A percentile compares a stretch with the other conserved stretches of the same genome.
phyloP scores from a whole-genome alignment of 2,797 vertebrate genomes.

The Acanthiza pusilla region DNA sequence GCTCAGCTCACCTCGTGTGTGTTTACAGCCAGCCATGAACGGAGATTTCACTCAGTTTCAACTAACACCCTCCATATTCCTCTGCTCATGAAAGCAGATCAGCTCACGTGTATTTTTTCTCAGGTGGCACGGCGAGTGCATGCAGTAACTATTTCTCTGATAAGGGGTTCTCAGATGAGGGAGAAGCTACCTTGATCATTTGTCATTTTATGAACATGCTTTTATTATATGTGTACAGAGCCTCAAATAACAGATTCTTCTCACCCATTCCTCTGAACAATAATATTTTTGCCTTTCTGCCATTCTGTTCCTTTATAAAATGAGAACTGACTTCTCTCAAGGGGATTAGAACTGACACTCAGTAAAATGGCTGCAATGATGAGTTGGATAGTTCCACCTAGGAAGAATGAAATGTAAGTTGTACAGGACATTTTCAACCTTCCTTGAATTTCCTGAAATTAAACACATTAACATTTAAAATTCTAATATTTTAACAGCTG shows the following conservation, averaged over 20 bases:
- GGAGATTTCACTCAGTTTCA: background rate
- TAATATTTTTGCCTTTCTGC: background rate
- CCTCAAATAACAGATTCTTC: background rate
- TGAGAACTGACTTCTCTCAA: background rate
- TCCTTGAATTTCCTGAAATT: background rate
- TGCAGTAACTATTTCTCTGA: background rate
- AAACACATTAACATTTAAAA: conserved; percentile 8
- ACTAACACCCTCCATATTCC: background rate
- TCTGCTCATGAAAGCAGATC: background rate
- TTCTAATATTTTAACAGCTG: conserved; percentile 19
- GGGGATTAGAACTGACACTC: background rate
- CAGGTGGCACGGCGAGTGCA: background rate
- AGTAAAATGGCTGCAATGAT: background rate
- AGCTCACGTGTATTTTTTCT: background rate
- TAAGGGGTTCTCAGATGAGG: background rate
- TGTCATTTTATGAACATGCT: background rate
- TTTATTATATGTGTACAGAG: background rate
- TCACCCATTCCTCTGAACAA: background rate
- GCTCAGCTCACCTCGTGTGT: background rate
- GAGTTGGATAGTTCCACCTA: background rate
- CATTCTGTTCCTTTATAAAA: background rate
- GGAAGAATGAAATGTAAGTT: conserved; percentile 15
- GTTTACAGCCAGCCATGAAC: background rate
- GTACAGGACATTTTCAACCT: background rate
- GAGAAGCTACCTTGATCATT: background rate